Conservation (phyloP, 2,797 vertebrate genomes). For the Cossypha dichroa region DNA sequence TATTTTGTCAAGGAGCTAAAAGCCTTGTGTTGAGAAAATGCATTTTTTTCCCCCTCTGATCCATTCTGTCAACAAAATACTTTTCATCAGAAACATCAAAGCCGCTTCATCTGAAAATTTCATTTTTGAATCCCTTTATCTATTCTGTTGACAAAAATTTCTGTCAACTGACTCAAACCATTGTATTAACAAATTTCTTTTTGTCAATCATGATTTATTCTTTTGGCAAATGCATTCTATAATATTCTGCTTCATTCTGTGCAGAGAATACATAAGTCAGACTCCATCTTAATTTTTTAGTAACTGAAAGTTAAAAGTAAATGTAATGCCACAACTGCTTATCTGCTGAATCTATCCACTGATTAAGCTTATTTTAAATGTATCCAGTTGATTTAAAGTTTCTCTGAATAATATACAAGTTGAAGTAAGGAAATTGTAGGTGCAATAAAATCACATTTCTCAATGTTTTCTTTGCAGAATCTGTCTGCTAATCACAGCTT, state of each 20-base stretch:
- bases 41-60: constrained; percentile 67
- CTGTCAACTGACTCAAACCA: constrained; percentile 76
- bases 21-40: constrained; percentile 59
- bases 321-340: not conserved
- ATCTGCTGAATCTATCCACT: not conserved
- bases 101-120: constrained; percentile 75
- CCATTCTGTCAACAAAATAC: constrained; percentile 77
- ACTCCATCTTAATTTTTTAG: constrained; percentile 32
- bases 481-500: not conserved
- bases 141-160: constrained; percentile 78
- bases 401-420: not conserved
- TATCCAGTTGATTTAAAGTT: not conserved
- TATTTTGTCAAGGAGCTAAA: constrained; percentile 74
- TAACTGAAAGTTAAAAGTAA: not conserved
- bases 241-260: constrained; percentile 19
- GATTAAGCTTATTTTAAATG: not conserved
- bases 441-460: not conserved
- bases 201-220: constrained; percentile 77
- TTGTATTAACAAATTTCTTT: constrained; percentile 78
- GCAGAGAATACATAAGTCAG: constrained; percentile 11
- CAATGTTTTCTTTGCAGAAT: not conserved
- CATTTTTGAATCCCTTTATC: constrained; percentile 76
- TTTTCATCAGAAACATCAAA: constrained; percentile 78
- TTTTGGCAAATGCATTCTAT: constrained; percentile 24
- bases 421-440: not conserved